Percentiles rank a stretch among this genome's conserved stretches.
Conservation (phyloP, 2,888 invertebrate genomes). For the Reticulitermes lucifugus region DNA sequence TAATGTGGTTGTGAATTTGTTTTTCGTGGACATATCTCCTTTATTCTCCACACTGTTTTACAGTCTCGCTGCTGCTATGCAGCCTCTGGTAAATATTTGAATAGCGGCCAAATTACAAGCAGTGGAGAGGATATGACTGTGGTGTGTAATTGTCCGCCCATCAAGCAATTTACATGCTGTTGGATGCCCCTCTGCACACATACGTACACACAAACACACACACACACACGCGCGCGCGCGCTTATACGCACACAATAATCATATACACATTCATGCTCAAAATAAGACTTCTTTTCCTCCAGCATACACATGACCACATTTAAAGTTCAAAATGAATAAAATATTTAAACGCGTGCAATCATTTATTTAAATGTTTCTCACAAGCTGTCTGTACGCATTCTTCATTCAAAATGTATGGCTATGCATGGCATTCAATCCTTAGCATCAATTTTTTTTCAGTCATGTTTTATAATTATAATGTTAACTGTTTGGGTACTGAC, state of each 20-base stretch:
- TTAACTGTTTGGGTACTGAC: too few relatives aligned
- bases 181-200: neutral
- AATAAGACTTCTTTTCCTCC: neutral
- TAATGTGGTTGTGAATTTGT: neutral
- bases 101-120: neutral
- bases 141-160: neutral
- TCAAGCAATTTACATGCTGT: conserved; percentile 5
- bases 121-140: neutral
- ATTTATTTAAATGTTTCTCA: neutral
- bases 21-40: neutral
- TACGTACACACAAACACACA: neutral
- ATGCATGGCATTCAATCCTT: too few relatives aligned
- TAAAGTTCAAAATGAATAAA: neutral
- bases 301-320: neutral
- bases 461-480: too few relatives aligned
- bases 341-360: neutral
- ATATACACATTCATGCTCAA: neutral
- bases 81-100: neutral
- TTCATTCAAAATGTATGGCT: too few relatives aligned
- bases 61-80: neutral
- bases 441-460: too few relatives aligned
- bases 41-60: neutral
- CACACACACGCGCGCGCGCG: neutral
- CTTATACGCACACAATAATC: too few relatives aligned
- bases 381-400: too few relatives aligned